Conservation (phyloP, 1,140 invertebrate genomes). For the Drosophila nikananu region DNA sequence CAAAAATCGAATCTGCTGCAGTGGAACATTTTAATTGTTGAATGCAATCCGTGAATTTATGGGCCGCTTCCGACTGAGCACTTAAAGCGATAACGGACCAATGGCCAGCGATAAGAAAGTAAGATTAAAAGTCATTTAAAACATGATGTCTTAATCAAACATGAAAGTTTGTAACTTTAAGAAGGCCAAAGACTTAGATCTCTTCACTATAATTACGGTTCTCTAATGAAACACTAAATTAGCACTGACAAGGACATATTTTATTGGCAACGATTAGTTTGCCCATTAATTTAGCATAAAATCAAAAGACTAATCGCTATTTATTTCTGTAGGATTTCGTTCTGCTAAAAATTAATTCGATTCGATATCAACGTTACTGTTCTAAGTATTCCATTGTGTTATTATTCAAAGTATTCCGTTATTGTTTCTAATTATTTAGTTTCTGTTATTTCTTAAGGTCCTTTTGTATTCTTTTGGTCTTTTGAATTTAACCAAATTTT, state of each 20-base stretch:
- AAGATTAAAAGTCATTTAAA: not conserved
- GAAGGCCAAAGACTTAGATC: not conserved
- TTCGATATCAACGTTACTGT: not conserved
- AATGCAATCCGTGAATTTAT: conserved; percentile 23
- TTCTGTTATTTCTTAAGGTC: not conserved
- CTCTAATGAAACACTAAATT: too few species aligned
- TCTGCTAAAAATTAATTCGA: not conserved
- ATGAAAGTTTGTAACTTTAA: not conserved
- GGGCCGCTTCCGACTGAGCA: conserved; percentile 29
- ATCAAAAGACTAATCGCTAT: not conserved
- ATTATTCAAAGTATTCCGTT: not conserved
- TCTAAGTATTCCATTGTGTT: not conserved
- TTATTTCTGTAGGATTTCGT: not conserved
- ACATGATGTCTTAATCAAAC: conserved; percentile 13
- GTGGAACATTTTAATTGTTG: conserved; percentile 57
- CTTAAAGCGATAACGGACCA: conserved; percentile 31
- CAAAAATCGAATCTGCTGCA: conserved; percentile 43
- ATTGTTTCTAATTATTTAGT: not conserved
- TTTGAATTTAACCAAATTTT: not conserved
- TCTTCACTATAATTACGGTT: too few species aligned
- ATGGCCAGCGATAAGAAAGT: conserved; percentile 21
- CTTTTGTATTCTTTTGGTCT: too few species aligned
- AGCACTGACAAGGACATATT: too few species aligned
- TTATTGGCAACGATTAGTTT: not conserved
- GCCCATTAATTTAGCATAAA: not conserved